Evolutionary conservation across 2,113 vertebrate genomes (phyloP).

Genomic region (Aphyosemion australe): DNA sequence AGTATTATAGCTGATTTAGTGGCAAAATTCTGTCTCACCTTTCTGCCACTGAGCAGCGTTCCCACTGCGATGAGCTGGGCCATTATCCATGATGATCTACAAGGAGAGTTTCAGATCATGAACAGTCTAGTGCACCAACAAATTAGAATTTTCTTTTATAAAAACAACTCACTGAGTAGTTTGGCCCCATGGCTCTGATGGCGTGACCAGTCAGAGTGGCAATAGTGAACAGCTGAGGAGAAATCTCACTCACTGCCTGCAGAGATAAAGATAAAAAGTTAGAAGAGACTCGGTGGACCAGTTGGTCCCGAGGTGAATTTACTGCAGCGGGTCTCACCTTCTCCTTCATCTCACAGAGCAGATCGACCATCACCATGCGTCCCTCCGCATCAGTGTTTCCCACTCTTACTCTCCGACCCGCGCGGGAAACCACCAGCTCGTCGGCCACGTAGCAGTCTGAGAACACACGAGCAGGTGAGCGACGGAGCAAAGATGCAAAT

Average conservation of each 20-base stretch:
- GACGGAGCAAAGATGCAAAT: not conserved
- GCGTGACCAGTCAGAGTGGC: conserved; percentile 85
- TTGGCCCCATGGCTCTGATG: conserved; percentile 81
- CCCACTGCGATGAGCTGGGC: conserved; percentile 65
- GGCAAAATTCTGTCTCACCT: conserved; percentile 58
- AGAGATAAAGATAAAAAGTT: conserved; percentile 15
- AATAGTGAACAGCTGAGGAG: conserved; percentile 81
- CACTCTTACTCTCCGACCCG: conserved; percentile 78
- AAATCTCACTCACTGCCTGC: conserved; percentile 71
- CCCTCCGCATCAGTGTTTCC: conserved; percentile 86
- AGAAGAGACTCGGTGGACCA: not conserved
- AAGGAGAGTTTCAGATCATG: not conserved
- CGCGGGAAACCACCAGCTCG: conserved; percentile 80
- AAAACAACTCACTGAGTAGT: conserved; percentile 79
- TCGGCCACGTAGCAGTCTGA: conserved; percentile 85
- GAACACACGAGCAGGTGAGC: not conserved
- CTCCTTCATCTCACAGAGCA: conserved; percentile 86
- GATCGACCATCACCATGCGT: conserved; percentile 84
- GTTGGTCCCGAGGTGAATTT: not conserved
- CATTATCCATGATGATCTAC: conserved; percentile 85
- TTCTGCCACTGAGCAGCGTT: conserved; percentile 78
- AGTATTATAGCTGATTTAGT: not conserved
- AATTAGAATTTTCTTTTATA: not conserved
- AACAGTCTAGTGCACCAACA: not conserved
- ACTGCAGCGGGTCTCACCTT: conserved; percentile 59